Evolutionary conservation across 1,140 invertebrate genomes (phyloP).

Genomic region (Lucilia sericata): DNA sequence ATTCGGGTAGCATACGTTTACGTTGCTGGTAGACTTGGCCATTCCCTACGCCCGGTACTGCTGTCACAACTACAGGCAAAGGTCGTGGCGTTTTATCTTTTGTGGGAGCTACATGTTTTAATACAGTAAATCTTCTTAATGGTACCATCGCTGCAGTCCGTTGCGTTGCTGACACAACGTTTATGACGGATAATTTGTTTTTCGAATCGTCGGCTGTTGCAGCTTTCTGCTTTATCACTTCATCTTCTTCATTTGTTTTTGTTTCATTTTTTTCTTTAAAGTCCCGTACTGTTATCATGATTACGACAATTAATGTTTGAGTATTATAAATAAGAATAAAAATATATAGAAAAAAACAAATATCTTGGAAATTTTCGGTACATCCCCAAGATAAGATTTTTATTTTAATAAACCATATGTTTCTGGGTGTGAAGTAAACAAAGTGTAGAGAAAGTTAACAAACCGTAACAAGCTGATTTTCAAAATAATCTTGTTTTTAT

Average conservation of each 20-base stretch:
- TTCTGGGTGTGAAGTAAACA: too few relatives aligned
- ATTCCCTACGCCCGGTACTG: neutral
- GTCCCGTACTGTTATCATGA: neutral
- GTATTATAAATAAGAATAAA: neutral
- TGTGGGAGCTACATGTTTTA: neutral
- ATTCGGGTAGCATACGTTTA: conserved; percentile 54
- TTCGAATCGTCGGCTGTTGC: neutral
- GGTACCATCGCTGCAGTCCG: neutral
- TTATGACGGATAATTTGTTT: neutral
- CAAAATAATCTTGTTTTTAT: too few relatives aligned
- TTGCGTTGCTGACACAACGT: neutral
- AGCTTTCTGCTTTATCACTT: neutral
- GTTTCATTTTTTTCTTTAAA: neutral
- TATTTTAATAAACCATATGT: neutral
- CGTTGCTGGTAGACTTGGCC: conserved; percentile 53
- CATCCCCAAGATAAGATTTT: conserved; percentile 6
- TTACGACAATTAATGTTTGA: neutral
- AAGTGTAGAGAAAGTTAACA: too few relatives aligned
- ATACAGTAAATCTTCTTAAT: neutral
- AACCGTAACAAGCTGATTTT: too few relatives aligned
- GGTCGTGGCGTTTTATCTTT: neutral
- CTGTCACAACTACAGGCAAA: neutral
- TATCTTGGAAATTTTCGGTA: conserved; percentile 19
- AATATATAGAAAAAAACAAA: neutral
- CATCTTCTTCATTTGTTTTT: neutral